Evolutionary conservation across 2,113 vertebrate genomes (phyloP).

Genomic region (Cyanoderma ruficeps): DNA sequence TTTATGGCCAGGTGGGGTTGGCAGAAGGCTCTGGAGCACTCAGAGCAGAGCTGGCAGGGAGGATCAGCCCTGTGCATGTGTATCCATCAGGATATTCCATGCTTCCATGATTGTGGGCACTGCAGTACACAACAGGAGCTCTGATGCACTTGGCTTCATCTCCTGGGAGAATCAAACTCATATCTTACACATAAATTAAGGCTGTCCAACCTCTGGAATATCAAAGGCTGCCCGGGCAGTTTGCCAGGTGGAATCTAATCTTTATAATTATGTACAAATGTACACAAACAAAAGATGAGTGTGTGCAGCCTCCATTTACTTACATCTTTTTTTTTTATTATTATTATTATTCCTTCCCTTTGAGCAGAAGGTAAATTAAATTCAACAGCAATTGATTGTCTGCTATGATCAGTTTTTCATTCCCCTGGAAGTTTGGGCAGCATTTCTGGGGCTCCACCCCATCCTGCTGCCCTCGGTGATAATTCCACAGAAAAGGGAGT

Average conservation of each 20-base stretch:
- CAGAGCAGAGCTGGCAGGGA: background rate
- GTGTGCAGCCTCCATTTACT: background rate
- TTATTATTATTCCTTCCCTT: background rate
- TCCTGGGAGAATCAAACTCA: background rate
- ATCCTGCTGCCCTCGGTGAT: background rate
- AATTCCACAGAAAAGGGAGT: background rate
- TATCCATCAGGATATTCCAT: background rate
- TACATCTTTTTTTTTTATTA: background rate
- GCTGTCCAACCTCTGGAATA: background rate
- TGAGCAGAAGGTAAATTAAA: background rate
- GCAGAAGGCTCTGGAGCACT: background rate
- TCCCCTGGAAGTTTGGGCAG: background rate
- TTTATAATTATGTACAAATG: background rate
- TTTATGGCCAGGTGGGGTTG: background rate
- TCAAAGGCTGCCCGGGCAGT: background rate
- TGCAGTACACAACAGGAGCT: background rate
- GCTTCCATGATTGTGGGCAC: background rate
- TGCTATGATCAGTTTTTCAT: background rate
- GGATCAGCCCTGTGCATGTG: accelerated
- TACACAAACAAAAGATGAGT: background rate
- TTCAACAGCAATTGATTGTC: background rate
- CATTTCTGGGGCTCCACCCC: background rate
- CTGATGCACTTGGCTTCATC: background rate
- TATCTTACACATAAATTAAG: background rate
- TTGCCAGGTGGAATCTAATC: background rate